Base-by-base conservation (phyloP, 2,888 invertebrate species). In the Habrosyne pyritoides region DNA sequence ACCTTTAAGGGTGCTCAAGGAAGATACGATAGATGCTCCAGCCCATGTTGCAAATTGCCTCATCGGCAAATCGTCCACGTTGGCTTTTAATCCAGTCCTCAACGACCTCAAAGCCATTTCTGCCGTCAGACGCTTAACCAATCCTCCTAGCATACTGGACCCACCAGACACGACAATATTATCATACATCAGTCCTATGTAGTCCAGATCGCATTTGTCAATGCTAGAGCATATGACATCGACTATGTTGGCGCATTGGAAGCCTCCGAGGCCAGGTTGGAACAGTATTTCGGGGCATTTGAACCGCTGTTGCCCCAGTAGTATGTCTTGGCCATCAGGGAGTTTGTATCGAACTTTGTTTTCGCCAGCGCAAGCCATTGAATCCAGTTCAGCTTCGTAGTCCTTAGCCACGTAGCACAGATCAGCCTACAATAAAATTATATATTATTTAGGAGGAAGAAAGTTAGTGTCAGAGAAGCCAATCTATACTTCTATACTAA, bases 31-130 rank as follows among this genome's bases (percentile, higher is more conserved):
- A 80, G 98, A 98, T 55, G 98, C 98, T 81, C 99, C 99, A 91
- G 97, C 97, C 98, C 98, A 99, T 68, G 98, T 97, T 73, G 98
- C 97, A 93, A 97, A 97, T 82, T 98, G 97, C 84, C 98, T 95
- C 91, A 97, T 97, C 58, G 97, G 96, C 69, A 97, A 96, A 59
- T 97, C 97, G 83, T 98, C 86, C 4, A 89, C 70, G 0, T 63
- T 96, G 84, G 96, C 96, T 88, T 95, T 96, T 85, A 96, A 94
- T 87, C 95, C 95, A 87, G 69, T 61, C 14, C 66, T 73, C 22
- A 64, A 64, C 1, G 76, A 51, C 21, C 64, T 95, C 94, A 81
- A 95, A 94, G 71, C 95, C 93, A 86, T 95, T 94, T 98, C 98
- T 87, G 96, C 95, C 87, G 96, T 96, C 95, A 98, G 96, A 69